Evolutionary conservation across 1,140 invertebrate species (phyloP).

Genomic region (Drosophila tristis): DNA sequence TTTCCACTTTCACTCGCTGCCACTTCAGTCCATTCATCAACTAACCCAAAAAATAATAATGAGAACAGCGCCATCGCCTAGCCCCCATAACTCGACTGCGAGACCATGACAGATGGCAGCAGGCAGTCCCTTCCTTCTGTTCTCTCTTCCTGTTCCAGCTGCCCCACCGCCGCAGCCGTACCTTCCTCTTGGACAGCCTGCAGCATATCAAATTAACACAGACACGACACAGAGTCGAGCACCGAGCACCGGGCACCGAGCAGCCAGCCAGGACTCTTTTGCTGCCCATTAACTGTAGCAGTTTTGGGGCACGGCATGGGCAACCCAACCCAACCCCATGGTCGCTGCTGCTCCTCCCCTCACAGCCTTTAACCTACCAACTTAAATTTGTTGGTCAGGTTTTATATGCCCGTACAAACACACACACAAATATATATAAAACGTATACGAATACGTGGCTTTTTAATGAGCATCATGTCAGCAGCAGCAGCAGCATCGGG

Average conservation of each 20-base stretch:
- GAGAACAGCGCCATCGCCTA: conserved; percentile 50
- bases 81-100: conserved; percentile 45
- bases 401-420: conserved; percentile 12
- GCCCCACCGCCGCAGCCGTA: background rate
- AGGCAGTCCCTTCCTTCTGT: conserved; percentile 39
- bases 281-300: conserved; percentile 79
- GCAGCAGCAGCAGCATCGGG: conserved; percentile 27
- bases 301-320: conserved; percentile 65
- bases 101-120: conserved; percentile 66
- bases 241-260: background rate
- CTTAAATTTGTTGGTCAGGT: conserved; percentile 79
- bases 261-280: conserved; percentile 50
- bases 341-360: background rate
- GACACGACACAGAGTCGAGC: conserved; percentile 52
- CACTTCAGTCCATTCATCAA: conserved; percentile 27
- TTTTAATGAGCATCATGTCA: conserved; percentile 75
- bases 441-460: conserved; percentile 36
- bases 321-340: conserved; percentile 3
- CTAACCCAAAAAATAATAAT: conserved; percentile 13
- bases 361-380: conserved; percentile 17
- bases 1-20: too few species aligned
- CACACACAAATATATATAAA: too few species aligned
- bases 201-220: conserved; percentile 81
- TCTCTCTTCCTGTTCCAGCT: background rate
- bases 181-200: conserved; percentile 51